phyloP scores from a whole-genome alignment of 2,113 vertebrate species.

The Mesoclemmys tuberculata region DNA sequence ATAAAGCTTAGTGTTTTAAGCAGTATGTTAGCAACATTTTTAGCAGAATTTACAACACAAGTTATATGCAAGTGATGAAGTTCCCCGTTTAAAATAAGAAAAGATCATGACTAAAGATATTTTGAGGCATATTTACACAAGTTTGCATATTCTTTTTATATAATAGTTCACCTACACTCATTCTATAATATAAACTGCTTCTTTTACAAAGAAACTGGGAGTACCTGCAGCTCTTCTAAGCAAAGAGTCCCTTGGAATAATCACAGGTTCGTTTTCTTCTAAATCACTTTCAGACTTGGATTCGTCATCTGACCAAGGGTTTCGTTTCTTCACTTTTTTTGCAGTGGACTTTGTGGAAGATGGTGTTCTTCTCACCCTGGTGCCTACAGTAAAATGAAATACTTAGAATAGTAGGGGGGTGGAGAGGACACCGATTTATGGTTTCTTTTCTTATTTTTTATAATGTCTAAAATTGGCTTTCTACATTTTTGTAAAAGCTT shows the following conservation, averaged over 20 bases:
- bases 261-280: slow-evolving; percentile 87
- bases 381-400: slow-evolving; percentile 77
- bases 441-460: not conserved
- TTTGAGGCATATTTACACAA: not conserved
- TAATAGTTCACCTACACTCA: not conserved
- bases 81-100: not conserved
- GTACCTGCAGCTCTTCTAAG: slow-evolving; percentile 94
- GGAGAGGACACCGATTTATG: not conserved
- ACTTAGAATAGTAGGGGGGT: not conserved
- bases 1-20: not conserved
- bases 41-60: not conserved
- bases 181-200: not conserved
- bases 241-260: slow-evolving; percentile 94
- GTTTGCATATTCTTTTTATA: not conserved
- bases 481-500: not conserved
- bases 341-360: slow-evolving; percentile 80
- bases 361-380: slow-evolving; percentile 89
- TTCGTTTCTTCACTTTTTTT: slow-evolving; percentile 96
- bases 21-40: not conserved
- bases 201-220: not conserved
- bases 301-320: slow-evolving; percentile 98
- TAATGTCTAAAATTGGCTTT: not conserved
- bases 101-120: not conserved
- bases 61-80: not conserved
- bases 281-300: slow-evolving; percentile 93